These are phyloP conservation scores for Gymnoscopelus microlampas DNA, from an alignment of 2,797 vertebrate genomes.

Conservation along the genomic window DNA sequence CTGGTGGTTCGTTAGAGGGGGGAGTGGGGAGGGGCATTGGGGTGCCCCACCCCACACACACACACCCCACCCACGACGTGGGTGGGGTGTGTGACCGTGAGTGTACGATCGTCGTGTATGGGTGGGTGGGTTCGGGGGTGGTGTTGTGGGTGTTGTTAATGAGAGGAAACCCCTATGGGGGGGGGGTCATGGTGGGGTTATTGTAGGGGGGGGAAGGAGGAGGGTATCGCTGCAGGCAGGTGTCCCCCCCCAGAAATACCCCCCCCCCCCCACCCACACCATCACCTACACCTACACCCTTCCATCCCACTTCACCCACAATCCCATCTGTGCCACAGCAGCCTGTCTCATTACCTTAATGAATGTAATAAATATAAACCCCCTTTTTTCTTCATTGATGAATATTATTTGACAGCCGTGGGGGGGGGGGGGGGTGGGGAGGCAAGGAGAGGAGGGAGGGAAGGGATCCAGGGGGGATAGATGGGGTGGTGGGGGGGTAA, in stretches of 20 bases:
- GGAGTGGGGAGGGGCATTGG: conserved; percentile 51
- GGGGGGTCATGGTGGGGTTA: conserved; percentile 57
- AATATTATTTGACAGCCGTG: conserved; percentile 74
- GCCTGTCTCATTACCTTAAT: conserved; percentile 81
- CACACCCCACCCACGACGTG: conserved; percentile 11
- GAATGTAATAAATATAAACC: conserved; percentile 77
- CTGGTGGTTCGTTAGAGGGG: conserved; percentile 72
- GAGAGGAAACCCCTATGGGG: conserved; percentile 54
- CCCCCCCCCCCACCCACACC: background rate
- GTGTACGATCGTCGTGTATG: conserved; percentile 26
- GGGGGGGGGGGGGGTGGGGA: conserved; percentile 68
- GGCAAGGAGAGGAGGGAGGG: conserved; percentile 30
- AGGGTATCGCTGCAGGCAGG: conserved; percentile 68
- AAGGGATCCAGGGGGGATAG: conserved; percentile 4
- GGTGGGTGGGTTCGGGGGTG: conserved; percentile 26
- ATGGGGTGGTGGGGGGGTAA: conserved; percentile 62
- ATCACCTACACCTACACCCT: conserved; percentile 16
- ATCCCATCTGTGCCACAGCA: conserved; percentile 77
- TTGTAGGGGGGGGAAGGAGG: conserved; percentile 27
- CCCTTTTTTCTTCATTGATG: conserved; percentile 68
- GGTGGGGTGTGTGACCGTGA: conserved; percentile 41
- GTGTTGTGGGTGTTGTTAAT: conserved; percentile 44
- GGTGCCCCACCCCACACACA: conserved; percentile 8
- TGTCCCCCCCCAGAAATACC: conserved; percentile 52
- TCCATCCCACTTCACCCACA: conserved; percentile 57